These are phyloP conservation scores for Leucophenga maculata DNA, from an alignment of 2,888 invertebrate species.

Conservation along the genomic window DNA sequence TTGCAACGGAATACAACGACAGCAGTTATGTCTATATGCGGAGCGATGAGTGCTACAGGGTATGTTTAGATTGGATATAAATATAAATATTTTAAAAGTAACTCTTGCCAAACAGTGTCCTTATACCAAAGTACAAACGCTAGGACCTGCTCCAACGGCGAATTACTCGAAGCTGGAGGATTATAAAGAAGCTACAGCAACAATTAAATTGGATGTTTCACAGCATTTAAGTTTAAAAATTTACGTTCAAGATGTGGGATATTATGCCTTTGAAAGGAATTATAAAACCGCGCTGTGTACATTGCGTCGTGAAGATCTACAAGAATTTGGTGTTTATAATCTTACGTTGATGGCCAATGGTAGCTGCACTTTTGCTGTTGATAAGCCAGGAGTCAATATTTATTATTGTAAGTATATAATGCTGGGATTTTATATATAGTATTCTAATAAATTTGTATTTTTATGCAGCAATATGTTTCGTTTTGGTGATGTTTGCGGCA, in stretches of 20 bases:
- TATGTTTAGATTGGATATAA: slow-evolving; percentile 39
- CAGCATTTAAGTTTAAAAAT: slow-evolving; percentile 76
- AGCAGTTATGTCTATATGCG: slow-evolving; percentile 77
- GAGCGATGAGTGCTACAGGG: slow-evolving; percentile 80
- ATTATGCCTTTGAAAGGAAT: slow-evolving; percentile 71
- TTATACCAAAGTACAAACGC: slow-evolving; percentile 74
- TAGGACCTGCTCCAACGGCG: slow-evolving; percentile 44
- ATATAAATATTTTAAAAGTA: too few relatives aligned
- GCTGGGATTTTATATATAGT: too few relatives aligned
- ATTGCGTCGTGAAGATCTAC: slow-evolving; percentile 71
- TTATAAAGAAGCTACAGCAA: slow-evolving; percentile 44
- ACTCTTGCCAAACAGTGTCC: slow-evolving; percentile 78
- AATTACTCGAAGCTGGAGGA: slow-evolving; percentile 19
- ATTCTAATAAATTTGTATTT: too few relatives aligned
- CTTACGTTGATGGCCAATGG: slow-evolving; percentile 74
- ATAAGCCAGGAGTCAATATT: slow-evolving; percentile 80
- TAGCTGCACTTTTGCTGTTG: slow-evolving; percentile 75
- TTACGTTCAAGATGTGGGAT: slow-evolving; percentile 73
- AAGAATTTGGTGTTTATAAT: slow-evolving; percentile 83
- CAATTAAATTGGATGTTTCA: slow-evolving; percentile 74
- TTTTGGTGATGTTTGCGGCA: slow-evolving; percentile 60
- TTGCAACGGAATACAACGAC: slow-evolving; percentile 61
- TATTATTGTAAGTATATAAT: too few relatives aligned
- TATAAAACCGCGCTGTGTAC: slow-evolving; percentile 73
- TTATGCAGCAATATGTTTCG: slow-evolving; percentile 64